Evolutionary conservation across 2,888 invertebrate species (phyloP).

Genomic region (Brachynemurus nebulosus): DNA sequence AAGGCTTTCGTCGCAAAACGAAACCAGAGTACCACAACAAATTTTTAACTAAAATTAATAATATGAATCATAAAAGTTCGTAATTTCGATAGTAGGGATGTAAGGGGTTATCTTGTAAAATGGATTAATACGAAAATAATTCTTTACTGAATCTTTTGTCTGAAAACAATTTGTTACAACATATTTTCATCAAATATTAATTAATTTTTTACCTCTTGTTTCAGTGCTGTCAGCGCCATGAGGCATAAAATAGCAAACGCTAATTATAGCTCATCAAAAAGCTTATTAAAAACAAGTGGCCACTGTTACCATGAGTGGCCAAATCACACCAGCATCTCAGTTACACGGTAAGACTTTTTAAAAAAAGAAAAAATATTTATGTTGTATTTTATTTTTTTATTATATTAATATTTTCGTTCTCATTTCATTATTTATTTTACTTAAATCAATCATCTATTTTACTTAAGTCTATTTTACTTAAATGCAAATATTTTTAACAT

Average conservation of each 20-base stretch:
- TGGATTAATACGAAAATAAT: no score
- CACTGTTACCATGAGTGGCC: conserved; percentile 8
- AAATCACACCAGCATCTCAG: conserved; percentile 1
- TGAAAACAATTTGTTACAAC: background rate
- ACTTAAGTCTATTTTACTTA: background rate
- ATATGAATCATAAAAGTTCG: no score
- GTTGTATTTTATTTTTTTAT: no score
- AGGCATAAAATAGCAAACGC: conserved; percentile 14
- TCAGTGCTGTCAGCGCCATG: conserved; percentile 25
- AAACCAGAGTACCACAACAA: no score
- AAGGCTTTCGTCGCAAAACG: no score
- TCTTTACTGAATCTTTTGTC: no score
- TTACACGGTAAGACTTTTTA: background rate
- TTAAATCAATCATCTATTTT: background rate
- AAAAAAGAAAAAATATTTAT: no score
- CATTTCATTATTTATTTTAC: background rate
- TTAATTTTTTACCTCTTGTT: conserved; percentile 4
- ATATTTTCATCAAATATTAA: background rate
- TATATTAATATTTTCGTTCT: no score
- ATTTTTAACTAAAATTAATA: no score
- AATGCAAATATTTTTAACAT: no score
- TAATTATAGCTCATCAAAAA: conserved; percentile 5
- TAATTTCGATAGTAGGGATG: no score
- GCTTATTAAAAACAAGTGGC: background rate
- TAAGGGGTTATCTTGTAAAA: no score